Conservation (phyloP, 23 tunicate species). For the Halocynthia roretzi region DNA sequence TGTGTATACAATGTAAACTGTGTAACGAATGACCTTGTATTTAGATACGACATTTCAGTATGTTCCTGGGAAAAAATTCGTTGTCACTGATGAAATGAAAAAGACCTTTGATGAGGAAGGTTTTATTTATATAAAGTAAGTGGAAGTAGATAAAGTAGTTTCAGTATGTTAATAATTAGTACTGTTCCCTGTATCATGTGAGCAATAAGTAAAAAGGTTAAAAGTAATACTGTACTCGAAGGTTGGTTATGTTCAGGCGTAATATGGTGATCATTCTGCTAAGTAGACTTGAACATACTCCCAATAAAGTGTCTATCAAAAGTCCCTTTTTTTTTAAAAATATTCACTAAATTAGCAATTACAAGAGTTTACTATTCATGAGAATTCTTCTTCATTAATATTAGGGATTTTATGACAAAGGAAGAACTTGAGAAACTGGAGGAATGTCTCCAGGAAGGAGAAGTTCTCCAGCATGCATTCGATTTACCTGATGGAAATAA, state of each 20-base stretch:
- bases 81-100: slow-evolving; percentile 50
- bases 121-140: slow-evolving; percentile 53
- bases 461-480: slow-evolving; percentile 59
- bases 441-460: slow-evolving; percentile 33
- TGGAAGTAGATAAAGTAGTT: no score
- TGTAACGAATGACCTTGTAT: no score
- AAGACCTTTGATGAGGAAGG: slow-evolving; percentile 45
- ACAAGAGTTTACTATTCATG: no score
- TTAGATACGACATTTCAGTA: slow-evolving; percentile 24
- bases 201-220: no score
- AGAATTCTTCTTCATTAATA: neutral
- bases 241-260: no score
- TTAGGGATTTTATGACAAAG: slow-evolving; percentile 40
- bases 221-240: no score
- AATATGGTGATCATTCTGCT: no score
- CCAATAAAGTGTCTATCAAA: no score
- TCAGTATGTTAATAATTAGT: no score
- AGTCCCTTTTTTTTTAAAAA: neutral
- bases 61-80: slow-evolving; percentile 29
- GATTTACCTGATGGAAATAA: slow-evolving; percentile 37
- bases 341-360: neutral
- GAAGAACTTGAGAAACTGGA: slow-evolving; percentile 54
- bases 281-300: no score
- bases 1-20: no score
- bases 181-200: no score